Conservation (phyloP, 2,888 invertebrate species). For the Apotomis capreana region DNA sequence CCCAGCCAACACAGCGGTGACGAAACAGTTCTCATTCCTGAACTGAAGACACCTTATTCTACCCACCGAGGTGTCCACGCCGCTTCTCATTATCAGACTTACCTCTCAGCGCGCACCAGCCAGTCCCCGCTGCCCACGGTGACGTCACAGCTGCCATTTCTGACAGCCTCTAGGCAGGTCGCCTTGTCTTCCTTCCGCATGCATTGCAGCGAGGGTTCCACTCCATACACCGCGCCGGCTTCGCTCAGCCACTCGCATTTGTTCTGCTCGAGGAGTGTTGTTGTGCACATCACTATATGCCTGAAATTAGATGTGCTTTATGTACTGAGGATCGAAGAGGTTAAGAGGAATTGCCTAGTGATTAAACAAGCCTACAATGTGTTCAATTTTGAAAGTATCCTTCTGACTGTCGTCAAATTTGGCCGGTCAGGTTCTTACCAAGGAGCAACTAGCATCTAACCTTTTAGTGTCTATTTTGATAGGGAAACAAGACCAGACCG, state of each 20-base stretch:
- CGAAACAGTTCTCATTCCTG: too few species aligned
- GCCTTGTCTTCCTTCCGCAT: slow-evolving; percentile 82
- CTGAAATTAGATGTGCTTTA: slow-evolving; percentile 50
- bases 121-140: slow-evolving; percentile 88
- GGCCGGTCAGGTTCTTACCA: too few species aligned
- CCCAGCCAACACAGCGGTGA: too few species aligned
- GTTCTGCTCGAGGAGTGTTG: slow-evolving; percentile 86
- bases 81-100: slow-evolving; percentile 5
- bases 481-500: too few species aligned
- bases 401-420: too few species aligned
- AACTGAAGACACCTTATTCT: too few species aligned
- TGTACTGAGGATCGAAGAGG: background rate
- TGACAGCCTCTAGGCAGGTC: slow-evolving; percentile 87
- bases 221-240: slow-evolving; percentile 88
- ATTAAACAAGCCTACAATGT: too few species aligned
- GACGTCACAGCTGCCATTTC: slow-evolving; percentile 86
- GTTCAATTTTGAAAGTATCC: too few species aligned
- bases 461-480: too few species aligned
- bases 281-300: slow-evolving; percentile 86
- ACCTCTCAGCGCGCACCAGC: slow-evolving; percentile 87
- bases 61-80: too few species aligned
- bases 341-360: too few species aligned
- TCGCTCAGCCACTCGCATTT: slow-evolving; percentile 92
- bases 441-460: too few species aligned
- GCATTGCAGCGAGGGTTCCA: slow-evolving; percentile 92